Evolutionary conservation across 1,140 invertebrate genomes (phyloP).

Genomic region (Oscheius sp.): DNA sequence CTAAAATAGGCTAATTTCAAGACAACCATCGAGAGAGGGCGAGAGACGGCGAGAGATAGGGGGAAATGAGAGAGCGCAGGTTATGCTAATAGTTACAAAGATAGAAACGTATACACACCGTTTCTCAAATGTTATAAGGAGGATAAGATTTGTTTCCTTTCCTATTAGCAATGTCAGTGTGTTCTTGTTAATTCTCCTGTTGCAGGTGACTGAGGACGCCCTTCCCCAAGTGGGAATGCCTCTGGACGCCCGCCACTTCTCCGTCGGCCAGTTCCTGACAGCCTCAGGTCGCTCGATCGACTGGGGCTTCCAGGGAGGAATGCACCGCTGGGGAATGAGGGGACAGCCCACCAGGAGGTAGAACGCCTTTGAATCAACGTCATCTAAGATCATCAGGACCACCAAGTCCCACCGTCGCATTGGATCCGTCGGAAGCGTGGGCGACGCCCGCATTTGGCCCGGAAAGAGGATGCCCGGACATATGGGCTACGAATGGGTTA

Average conservation of each 20-base stretch:
- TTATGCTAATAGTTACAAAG: too few relatives aligned
- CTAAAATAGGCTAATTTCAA: too few relatives aligned
- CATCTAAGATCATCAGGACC: constrained; percentile 69
- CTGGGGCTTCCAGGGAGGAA: constrained; percentile 95
- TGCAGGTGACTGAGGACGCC: constrained; percentile 77
- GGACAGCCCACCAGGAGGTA: constrained; percentile 73
- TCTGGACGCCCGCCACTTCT: constrained; percentile 82
- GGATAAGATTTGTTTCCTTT: too few relatives aligned
- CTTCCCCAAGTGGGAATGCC: constrained; percentile 81
- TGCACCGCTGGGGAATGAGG: constrained; percentile 91
- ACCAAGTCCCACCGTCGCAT: constrained; percentile 90
- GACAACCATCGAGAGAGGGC: too few relatives aligned
- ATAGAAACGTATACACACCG: too few relatives aligned
- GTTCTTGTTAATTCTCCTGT: neutral
- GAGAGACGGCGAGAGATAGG: too few relatives aligned
- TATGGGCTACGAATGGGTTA: constrained; percentile 79
- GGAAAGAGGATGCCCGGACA: constrained; percentile 94
- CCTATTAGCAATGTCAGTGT: too few relatives aligned
- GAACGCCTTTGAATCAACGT: neutral
- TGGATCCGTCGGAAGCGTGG: constrained; percentile 76
- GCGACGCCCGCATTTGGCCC: constrained; percentile 82
- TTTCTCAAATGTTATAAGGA: too few relatives aligned
- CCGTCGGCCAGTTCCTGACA: constrained; percentile 85
- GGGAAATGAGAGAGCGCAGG: too few relatives aligned
- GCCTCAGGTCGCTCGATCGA: constrained; percentile 86